These are phyloP conservation scores for Dissostichus mawsoni DNA, from an alignment of 2,113 vertebrate genomes.

Conservation along the genomic window DNA sequence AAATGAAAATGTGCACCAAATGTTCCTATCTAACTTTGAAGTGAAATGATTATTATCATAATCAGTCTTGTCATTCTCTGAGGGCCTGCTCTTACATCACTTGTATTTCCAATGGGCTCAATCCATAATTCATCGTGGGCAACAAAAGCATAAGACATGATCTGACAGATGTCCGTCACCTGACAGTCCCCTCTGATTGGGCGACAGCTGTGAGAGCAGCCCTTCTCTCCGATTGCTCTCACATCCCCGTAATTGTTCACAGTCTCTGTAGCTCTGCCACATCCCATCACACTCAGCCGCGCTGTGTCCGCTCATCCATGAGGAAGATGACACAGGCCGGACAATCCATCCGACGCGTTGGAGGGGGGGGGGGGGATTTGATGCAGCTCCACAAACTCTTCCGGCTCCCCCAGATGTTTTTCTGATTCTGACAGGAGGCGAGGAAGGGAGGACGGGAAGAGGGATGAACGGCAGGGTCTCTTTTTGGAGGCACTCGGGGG, in stretches of 20 bases:
- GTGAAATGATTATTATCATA: slow-evolving; percentile 4
- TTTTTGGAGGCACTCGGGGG: slow-evolving; percentile 48
- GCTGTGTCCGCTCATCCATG: slow-evolving; percentile 44
- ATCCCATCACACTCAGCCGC: slow-evolving; percentile 70
- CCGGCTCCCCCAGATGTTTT: slow-evolving; percentile 61
- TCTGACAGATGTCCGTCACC: slow-evolving; percentile 74
- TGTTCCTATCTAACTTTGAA: slow-evolving; percentile 23
- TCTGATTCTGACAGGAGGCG: slow-evolving; percentile 64
- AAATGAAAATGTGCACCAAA: slow-evolving; percentile 28
- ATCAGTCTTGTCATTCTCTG: slow-evolving; percentile 14
- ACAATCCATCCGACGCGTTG: slow-evolving; percentile 14
- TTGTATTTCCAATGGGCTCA: slow-evolving; percentile 34
- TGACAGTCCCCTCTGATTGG: slow-evolving; percentile 53
- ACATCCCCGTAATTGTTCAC: slow-evolving; percentile 77
- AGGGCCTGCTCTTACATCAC: slow-evolving; percentile 36
- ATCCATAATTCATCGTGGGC: slow-evolving; percentile 70
- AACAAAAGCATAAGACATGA: slow-evolving; percentile 58
- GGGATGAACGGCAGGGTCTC: slow-evolving; percentile 47
- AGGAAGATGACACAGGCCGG: slow-evolving; percentile 54
- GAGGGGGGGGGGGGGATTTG: slow-evolving; percentile 20
- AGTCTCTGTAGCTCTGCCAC: slow-evolving; percentile 74
- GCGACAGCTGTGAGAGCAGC: slow-evolving; percentile 78
- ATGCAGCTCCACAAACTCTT: slow-evolving; percentile 13
- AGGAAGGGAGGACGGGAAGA: slow-evolving; percentile 20
- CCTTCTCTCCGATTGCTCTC: slow-evolving; percentile 56